Percentiles rank a stretch among this genome's conserved stretches.
These are phyloP conservation scores for Lochmaea capreae DNA, from an alignment of 2,888 invertebrate genomes.

Conservation along the genomic window DNA sequence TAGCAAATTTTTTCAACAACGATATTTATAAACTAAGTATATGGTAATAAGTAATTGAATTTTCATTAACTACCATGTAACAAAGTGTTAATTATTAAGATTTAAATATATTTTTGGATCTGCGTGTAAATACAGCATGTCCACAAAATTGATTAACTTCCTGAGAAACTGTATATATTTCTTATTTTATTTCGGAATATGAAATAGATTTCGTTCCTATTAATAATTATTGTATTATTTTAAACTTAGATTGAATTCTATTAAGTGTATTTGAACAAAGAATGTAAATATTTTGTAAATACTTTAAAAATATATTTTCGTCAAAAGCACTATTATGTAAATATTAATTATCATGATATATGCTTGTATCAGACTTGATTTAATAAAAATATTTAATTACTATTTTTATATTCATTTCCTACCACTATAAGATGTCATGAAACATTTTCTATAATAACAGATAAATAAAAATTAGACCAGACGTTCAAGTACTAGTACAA, in stretches of 20 bases:
- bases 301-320: constrained; percentile 63
- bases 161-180: background rate
- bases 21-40: constrained; percentile 57
- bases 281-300: constrained; percentile 59
- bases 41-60: constrained; percentile 49
- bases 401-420: background rate
- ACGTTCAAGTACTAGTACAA: too few species aligned
- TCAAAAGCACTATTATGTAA: constrained; percentile 63
- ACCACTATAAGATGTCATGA: too few species aligned
- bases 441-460: too few species aligned
- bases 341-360: constrained; percentile 55
- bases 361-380: constrained; percentile 62
- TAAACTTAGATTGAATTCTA: constrained; percentile 41
- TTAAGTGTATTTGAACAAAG: constrained; percentile 35
- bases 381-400: constrained; percentile 62
- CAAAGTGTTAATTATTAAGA: too few species aligned
- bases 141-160: background rate
- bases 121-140: background rate
- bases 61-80: too few species aligned
- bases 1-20: constrained; percentile 51
- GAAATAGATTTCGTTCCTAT: background rate
- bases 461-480: too few species aligned
- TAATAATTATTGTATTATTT: background rate
- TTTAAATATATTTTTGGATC: too few species aligned
- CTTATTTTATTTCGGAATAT: too few species aligned